Evolutionary conservation across 2,797 vertebrate species (phyloP).

Genomic region (Propithecus perrieri): DNA sequence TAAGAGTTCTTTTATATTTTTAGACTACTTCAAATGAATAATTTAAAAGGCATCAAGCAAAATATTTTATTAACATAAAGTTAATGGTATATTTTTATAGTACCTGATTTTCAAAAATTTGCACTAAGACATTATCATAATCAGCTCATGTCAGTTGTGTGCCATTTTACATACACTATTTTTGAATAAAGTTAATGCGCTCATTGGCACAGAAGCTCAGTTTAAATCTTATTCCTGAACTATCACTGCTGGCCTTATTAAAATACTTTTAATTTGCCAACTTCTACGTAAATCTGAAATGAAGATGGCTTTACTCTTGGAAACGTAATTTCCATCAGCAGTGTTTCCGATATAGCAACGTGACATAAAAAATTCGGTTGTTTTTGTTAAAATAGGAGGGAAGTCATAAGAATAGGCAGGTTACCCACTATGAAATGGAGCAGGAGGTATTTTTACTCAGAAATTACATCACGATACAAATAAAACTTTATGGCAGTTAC

Average conservation of each 20-base stretch:
- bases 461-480: slow-evolving; percentile 50
- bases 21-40: slow-evolving; percentile 90
- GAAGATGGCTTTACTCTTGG: slow-evolving; percentile 53
- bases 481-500: slow-evolving; percentile 52
- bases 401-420: slow-evolving; percentile 54
- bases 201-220: slow-evolving; percentile 76
- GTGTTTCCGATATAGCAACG: slow-evolving; percentile 65
- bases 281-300: slow-evolving; percentile 67
- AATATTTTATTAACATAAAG: slow-evolving; percentile 92
- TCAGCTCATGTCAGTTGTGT: slow-evolving; percentile 86
- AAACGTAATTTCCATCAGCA: slow-evolving; percentile 71
- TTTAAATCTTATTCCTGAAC: slow-evolving; percentile 79
- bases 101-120: slow-evolving; percentile 89
- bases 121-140: slow-evolving; percentile 87
- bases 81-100: slow-evolving; percentile 90
- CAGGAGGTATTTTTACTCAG: slow-evolving; percentile 48
- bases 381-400: slow-evolving; percentile 57
- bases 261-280: slow-evolving; percentile 79
- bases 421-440: slow-evolving; percentile 55
- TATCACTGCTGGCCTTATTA: slow-evolving; percentile 74
- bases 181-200: slow-evolving; percentile 84
- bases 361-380: slow-evolving; percentile 26
- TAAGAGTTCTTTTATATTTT: slow-evolving; percentile 91
- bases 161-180: slow-evolving; percentile 85
- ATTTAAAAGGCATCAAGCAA: slow-evolving; percentile 90